Evolutionary conservation across 2,888 invertebrate genomes (phyloP).

Genomic region (Tubulanus polymorphus): DNA sequence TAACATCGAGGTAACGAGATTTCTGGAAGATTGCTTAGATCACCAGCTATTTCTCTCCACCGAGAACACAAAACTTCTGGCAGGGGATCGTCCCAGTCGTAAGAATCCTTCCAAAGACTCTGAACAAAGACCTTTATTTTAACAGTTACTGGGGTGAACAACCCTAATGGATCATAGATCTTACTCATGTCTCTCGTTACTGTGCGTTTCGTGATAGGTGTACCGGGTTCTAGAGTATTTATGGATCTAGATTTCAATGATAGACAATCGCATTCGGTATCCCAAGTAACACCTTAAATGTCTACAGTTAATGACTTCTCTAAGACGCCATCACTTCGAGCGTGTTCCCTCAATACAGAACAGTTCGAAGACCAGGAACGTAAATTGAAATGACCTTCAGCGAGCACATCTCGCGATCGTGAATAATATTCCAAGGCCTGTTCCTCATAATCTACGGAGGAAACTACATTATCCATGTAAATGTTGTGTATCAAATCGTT

Average conservation of each 20-base stretch:
- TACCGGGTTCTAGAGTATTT: no score
- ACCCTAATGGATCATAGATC: conserved; percentile 5
- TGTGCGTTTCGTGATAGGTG: no score
- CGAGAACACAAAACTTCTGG: neutral
- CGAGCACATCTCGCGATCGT: conserved; percentile 8
- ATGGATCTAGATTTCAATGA: no score
- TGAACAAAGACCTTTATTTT: neutral
- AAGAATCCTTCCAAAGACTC: conserved; percentile 1
- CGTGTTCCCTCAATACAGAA: neutral
- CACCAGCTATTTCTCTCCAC: neutral
- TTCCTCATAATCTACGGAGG: no score
- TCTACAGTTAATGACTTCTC: no score
- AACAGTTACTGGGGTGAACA: neutral
- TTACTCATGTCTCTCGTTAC: no score
- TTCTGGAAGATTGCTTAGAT: neutral
- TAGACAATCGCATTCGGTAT: no score
- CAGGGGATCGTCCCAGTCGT: conserved; percentile 4
- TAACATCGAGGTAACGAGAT: neutral
- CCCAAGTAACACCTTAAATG: no score
- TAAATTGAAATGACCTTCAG: conserved; percentile 11
- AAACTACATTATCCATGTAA: conserved; percentile 14
- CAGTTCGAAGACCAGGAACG: conserved; percentile 13
- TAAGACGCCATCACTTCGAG: neutral
- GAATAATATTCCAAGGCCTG: no score
- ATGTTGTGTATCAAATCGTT: neutral